A percentile compares a stretch with the other conserved stretches of the same genome.
These are phyloP conservation scores for Eristalinus aeneus DNA, from an alignment of 2,888 invertebrate species.

Conservation along the genomic window DNA sequence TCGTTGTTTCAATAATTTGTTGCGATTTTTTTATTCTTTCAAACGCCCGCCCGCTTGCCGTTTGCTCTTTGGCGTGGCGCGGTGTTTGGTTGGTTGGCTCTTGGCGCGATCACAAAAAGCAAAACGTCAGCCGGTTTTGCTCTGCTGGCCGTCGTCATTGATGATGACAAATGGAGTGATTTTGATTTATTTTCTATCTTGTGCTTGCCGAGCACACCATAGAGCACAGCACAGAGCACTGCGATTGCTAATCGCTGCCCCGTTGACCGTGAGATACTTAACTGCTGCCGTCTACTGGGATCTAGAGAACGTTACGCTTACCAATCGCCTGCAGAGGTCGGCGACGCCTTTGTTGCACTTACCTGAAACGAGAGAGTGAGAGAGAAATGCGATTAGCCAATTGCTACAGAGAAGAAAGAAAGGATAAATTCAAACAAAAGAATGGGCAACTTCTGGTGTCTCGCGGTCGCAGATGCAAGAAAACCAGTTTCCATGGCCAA, in stretches of 20 bases:
- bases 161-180: conserved; percentile 55
- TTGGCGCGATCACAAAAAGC: conserved; percentile 6
- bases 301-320: neutral
- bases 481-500: conserved; percentile 26
- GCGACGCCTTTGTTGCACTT: neutral
- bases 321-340: neutral
- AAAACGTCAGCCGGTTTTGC: conserved; percentile 5
- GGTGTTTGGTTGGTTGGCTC: neutral
- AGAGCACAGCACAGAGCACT: neutral
- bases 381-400: neutral
- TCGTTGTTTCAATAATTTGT: conserved; percentile 58
- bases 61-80: neutral
- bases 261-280: conserved; percentile 46
- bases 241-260: neutral
- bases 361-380: conserved; percentile 28
- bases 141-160: conserved; percentile 28
- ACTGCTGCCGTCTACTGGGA: neutral
- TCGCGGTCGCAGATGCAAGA: neutral
- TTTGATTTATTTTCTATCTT: conserved; percentile 8
- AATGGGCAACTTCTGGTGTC: no score
- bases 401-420: neutral
- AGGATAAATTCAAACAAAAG: neutral
- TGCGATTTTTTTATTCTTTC: neutral
- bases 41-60: conserved; percentile 1
- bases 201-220: neutral